Conservation (phyloP, 2,113 vertebrate genomes). For the Anarhynchus alexandrinus region DNA sequence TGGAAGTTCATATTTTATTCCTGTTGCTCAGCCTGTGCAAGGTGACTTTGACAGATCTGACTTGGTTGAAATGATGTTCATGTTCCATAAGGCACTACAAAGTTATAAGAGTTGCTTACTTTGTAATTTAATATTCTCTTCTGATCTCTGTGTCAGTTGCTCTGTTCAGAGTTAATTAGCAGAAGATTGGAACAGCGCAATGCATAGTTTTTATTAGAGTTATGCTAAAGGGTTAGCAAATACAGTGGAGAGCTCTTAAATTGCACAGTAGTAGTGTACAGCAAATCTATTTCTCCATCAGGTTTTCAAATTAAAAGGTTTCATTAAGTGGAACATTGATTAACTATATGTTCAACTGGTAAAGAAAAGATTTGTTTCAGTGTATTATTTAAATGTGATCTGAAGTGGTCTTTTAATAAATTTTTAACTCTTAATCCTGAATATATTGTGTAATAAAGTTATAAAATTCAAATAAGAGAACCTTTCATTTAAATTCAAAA, state of each 20-base stretch:
- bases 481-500: neutral
- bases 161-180: constrained; percentile 57
- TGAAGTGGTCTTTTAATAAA: neutral
- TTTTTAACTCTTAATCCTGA: neutral
- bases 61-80: neutral
- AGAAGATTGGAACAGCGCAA: constrained; percentile 31
- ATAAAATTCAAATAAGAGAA: neutral
- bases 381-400: neutral
- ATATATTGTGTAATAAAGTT: neutral
- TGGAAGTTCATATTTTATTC: neutral
- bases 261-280: neutral
- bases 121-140: constrained; percentile 60
- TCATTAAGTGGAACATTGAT: neutral
- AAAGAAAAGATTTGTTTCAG: neutral
- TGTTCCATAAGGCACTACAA: constrained; percentile 20
- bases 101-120: constrained; percentile 20
- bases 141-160: constrained; percentile 43
- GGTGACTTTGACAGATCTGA: neutral
- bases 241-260: neutral
- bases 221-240: constrained; percentile 25
- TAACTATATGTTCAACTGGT: neutral
- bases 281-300: constrained; percentile 14
- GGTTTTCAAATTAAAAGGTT: constrained; percentile 24
- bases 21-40: neutral
- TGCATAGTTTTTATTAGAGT: constrained; percentile 45